phyloP scores from a whole-genome alignment of 2,113 vertebrate species.

The Corythaeola cristata region DNA sequence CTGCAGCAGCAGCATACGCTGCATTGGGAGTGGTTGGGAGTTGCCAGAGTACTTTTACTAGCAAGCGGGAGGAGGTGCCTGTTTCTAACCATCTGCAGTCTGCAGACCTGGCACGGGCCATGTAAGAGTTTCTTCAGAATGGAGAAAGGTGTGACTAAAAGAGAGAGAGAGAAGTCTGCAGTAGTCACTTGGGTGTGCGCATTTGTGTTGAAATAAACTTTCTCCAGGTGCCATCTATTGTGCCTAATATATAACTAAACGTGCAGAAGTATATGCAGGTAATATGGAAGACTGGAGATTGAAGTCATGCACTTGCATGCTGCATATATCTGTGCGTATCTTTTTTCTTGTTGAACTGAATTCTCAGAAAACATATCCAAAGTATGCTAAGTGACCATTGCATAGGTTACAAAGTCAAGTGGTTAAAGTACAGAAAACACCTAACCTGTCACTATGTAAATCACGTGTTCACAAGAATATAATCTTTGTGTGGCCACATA shows the following conservation, averaged over 20 bases:
- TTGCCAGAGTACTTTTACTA: not conserved
- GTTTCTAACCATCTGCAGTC: not conserved
- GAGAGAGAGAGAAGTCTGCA: too few relatives aligned
- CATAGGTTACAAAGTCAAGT: not conserved
- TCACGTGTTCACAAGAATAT: not conserved
- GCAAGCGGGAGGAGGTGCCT: not conserved
- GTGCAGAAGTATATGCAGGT: not conserved
- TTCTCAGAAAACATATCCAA: not conserved
- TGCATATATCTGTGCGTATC: too few relatives aligned
- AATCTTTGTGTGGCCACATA: not conserved
- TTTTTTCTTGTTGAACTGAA: not conserved
- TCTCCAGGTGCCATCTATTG: not conserved
- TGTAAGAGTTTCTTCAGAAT: not conserved
- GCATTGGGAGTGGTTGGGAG: not conserved
- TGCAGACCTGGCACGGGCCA: not conserved
- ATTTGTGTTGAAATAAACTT: not conserved
- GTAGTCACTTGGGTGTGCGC: fast-evolving
- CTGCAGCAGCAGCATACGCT: not conserved
- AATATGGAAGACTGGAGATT: not conserved
- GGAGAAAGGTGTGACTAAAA: not conserved
- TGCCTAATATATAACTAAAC: not conserved
- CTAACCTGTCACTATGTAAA: not conserved
- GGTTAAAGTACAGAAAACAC: not conserved
- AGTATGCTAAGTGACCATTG: not conserved
- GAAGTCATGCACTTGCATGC: not conserved